A percentile compares a stretch with the other conserved stretches of the same genome.
Conservation (phyloP, 2,113 vertebrate genomes). For the Elephas maximus region DNA sequence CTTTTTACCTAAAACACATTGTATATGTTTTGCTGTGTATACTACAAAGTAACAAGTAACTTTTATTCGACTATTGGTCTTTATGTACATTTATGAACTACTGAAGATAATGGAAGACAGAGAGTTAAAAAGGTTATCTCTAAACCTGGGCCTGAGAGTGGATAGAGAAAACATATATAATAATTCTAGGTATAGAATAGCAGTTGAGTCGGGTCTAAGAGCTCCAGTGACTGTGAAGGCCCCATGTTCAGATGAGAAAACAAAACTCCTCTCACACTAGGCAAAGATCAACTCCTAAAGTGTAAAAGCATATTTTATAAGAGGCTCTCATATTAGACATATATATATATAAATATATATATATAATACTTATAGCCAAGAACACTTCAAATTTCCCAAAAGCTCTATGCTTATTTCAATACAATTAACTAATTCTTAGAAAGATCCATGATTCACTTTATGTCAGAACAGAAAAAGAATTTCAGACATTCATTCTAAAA, state of each 20-base stretch:
- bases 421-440: not conserved
- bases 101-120: not conserved
- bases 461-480: not conserved
- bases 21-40: not conserved
- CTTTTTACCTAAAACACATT: not conserved
- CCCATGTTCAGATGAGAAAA: accelerated
- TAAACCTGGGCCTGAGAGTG: not conserved
- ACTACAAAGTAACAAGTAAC: not conserved
- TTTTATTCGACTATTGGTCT: not conserved
- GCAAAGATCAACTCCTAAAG: not conserved
- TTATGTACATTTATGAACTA: not conserved
- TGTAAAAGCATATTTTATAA: not conserved
- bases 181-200: not conserved
- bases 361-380: not conserved
- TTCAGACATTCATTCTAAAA: not conserved
- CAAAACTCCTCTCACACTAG: accelerated
- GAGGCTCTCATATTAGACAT: not conserved
- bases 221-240: not conserved
- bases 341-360: too few relatives aligned
- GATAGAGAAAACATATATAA: not conserved
- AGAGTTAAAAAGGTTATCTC: not conserved
- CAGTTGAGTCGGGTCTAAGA: not conserved
- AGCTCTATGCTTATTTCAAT: not conserved
- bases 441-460: not conserved
- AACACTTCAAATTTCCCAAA: not conserved